Evolutionary conservation across 2,888 invertebrate genomes (phyloP), one percentile per base, ranked within the genome.

Genomic region (Stomorhina lunata): DNA sequence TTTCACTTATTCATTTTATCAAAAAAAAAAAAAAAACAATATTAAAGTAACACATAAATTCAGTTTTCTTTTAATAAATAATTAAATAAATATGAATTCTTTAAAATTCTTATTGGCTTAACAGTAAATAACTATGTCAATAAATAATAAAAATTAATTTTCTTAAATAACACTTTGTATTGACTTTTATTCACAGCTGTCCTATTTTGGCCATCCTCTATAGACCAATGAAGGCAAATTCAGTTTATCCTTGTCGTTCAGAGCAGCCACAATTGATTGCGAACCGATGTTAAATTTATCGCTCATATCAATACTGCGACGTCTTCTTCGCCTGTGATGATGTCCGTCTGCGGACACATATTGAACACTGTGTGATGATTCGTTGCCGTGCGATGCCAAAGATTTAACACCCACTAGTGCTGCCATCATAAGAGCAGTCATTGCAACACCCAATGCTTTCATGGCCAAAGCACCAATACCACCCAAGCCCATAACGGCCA

Each of bases 391-490:
- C 4, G 93, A 94, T 0, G 94, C 91, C 71, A 95, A 90, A 83
- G 95, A 95, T 91, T 96, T 96, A 48, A 95, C 92, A 2, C 95
- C 96, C 0, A 96, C 93, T 48, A 96, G 92, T n/a, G 94, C 92
- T 48, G 96, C 95, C 73, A 96, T 91, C 93, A 96, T 93, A 10
- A 96, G 90, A 0, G 96, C 96, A 73, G 96, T 89, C 0, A 95
- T 94, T 55, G 96, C 95, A 4, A 94, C 93, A 84, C 94, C 94
- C 65, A 95, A 87, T 0, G 95, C 95, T 92, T 96, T 96, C 95
- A 96, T 94, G 22, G 96, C 95, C 0, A 96, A 89, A 0, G 95
- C 93, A 84, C 94, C 96, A 1, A 96, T 91, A 12, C 95, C 95
- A 34, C 95, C 95, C 9, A 96, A 92, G 48, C 95, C 95, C 69